Evolutionary conservation across 2,797 vertebrate species (phyloP), one percentile per base, ranked within the genome.

Genomic region (Hydrocynus forskahlii): DNA sequence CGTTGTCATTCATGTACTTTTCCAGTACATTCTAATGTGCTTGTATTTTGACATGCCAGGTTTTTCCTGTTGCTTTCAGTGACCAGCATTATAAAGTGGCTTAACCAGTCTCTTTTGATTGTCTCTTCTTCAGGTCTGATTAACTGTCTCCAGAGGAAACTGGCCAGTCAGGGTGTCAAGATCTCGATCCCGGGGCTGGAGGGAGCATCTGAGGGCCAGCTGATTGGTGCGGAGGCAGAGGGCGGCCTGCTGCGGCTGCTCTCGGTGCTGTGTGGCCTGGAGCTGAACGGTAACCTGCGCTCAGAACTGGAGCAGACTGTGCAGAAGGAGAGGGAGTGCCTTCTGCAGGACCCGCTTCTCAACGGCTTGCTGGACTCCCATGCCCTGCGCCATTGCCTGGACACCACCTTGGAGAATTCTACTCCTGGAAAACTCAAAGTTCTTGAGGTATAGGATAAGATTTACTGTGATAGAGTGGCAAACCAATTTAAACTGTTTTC

Each of bases 251-350:
- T 93, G 7, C 92, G 93, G 21, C 92, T 99, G 67, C 92, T 99
- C 17, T 67, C 91, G 0, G 91, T 95, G 13, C 95, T 97, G 57
- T 97, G 96, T 48, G 86, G 10, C n/a, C 89, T 97, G 68, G 97
- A 98, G 87, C 91, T 98, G 35, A 98, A 98, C 0, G 97, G 98
- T 19, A 98, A 97, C 90, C 92, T 97, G 12, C 92, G 84, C 25
- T 95, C 95, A 5, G 97, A 97, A 80, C 91, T 99, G 85, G 90
- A 95, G n/a, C 95, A 96, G 87, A 91, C 92, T 0, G 94, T 99
- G 67, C 89, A 92, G 80, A 93, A 87, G 76, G 96, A 99, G 87
- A 92, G 91, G 78, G 83, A 71, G 13, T 95, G 96, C 84, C 92
- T 99, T 78, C 90, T 90, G 2, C 90, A 95, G 1, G 98, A 99